These are phyloP conservation scores for Neosalanx taihuensis DNA, from an alignment of 2,797 vertebrate genomes.

Conservation along the genomic window DNA sequence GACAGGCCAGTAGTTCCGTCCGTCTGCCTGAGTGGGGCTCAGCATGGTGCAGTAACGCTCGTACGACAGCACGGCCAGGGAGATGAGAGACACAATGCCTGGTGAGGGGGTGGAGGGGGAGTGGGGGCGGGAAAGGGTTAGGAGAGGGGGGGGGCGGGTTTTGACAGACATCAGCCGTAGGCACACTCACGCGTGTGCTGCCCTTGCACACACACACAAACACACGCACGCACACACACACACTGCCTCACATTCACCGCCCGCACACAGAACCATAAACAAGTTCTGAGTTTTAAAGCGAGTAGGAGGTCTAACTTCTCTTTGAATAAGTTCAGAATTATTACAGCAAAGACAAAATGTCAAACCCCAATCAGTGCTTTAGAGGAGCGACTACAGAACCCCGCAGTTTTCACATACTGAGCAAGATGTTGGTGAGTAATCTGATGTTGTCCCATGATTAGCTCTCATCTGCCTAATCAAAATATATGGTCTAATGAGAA, in stretches of 20 bases:
- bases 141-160: neutral
- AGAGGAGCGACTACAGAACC: too few species aligned
- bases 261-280: too few species aligned
- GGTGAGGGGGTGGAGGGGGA: conserved; percentile 1
- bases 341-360: too few species aligned
- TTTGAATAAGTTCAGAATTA: too few species aligned
- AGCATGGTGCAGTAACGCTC: conserved; percentile 80
- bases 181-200: neutral
- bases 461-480: neutral
- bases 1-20: conserved; percentile 69
- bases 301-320: too few species aligned
- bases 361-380: too few species aligned
- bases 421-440: neutral
- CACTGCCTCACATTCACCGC: neutral
- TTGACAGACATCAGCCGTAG: neutral
- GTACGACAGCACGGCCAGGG: conserved; percentile 79
- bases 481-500: conserved; percentile 16
- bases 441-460: neutral
- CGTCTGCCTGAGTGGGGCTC: conserved; percentile 60
- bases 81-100: conserved; percentile 80
- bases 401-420: neutral
- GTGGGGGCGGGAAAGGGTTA: too few species aligned
- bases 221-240: conserved; percentile 1
- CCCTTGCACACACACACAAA: neutral
- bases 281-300: too few species aligned